phyloP scores from a whole-genome alignment of 2,113 vertebrate species.

The Nipponia nippon region DNA sequence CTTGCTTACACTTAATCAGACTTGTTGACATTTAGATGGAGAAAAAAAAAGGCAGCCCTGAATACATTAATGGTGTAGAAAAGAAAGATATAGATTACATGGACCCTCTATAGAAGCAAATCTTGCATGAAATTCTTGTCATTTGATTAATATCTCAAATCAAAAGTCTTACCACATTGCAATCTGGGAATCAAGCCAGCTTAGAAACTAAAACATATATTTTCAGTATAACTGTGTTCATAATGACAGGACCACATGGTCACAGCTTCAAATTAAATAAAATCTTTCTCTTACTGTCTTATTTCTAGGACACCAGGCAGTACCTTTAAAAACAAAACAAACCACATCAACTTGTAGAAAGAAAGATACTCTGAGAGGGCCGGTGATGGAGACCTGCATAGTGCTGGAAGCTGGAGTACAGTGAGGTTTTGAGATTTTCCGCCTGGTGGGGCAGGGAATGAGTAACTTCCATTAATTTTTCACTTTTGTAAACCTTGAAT shows the following conservation, averaged over 20 bases:
- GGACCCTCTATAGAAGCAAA: slow-evolving; percentile 1
- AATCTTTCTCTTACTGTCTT: background rate
- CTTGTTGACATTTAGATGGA: slow-evolving; percentile 57
- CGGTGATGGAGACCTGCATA: background rate
- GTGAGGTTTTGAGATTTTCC: background rate
- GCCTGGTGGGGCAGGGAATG: background rate
- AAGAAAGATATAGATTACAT: slow-evolving; percentile 56
- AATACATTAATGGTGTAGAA: slow-evolving; percentile 52
- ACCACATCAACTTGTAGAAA: background rate
- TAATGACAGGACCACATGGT: slow-evolving; percentile 42
- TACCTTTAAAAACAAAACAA: background rate
- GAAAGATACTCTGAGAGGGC: background rate
- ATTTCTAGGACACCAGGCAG: background rate
- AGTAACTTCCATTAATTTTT: background rate
- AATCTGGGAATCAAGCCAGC: slow-evolving; percentile 55
- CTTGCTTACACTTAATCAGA: slow-evolving; percentile 58
- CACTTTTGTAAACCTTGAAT: background rate
- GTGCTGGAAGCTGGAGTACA: background rate
- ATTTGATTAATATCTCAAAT: slow-evolving; percentile 61
- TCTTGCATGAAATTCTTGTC: slow-evolving; percentile 25
- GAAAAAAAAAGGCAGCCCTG: background rate
- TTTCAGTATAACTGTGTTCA: slow-evolving; percentile 30
- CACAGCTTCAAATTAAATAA: slow-evolving; percentile 42
- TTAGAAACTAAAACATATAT: slow-evolving; percentile 50
- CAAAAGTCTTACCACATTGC: slow-evolving; percentile 53